Evolutionary conservation across 2,888 invertebrate species (phyloP).

Genomic region (Archips xylosteana): DNA sequence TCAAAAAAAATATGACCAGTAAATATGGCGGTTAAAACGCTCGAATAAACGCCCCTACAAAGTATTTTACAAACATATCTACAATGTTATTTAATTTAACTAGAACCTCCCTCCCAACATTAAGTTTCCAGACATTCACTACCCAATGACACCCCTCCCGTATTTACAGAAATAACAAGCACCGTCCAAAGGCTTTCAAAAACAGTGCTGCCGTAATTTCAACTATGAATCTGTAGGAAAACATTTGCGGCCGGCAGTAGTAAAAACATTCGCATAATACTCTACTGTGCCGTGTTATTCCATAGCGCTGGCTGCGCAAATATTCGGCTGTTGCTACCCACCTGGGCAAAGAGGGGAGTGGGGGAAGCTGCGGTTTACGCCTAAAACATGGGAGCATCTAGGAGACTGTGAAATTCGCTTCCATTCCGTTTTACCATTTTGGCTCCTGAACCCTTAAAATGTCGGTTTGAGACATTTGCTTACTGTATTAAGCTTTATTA

Average conservation of each 20-base stretch:
- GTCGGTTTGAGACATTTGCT: no score
- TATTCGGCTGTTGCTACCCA: constrained; percentile 30
- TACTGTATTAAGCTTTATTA: no score
- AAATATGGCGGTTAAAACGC: no score
- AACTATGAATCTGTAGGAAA: constrained; percentile 38
- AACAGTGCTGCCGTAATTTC: constrained; percentile 33
- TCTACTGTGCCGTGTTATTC: constrained; percentile 39
- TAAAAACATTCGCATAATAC: constrained; percentile 41
- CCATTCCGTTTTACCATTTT: no score
- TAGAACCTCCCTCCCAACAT: not conserved
- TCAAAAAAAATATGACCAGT: no score
- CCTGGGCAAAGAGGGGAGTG: constrained; percentile 28
- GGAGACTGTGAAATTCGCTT: constrained; percentile 6
- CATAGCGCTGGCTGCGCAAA: constrained; percentile 40
- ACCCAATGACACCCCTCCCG: constrained; percentile 8
- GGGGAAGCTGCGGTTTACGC: not conserved
- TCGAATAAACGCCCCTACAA: no score
- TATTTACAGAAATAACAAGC: constrained; percentile 38
- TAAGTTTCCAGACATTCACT: not conserved
- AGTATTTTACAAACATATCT: no score
- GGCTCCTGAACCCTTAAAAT: no score
- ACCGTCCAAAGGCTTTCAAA: constrained; percentile 33
- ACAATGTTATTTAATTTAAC: not conserved
- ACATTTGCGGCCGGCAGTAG: constrained; percentile 34
- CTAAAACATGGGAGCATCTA: constrained; percentile 1